Conservation (phyloP, 2,888 invertebrate genomes). For the Enchytraeus crypticus region DNA sequence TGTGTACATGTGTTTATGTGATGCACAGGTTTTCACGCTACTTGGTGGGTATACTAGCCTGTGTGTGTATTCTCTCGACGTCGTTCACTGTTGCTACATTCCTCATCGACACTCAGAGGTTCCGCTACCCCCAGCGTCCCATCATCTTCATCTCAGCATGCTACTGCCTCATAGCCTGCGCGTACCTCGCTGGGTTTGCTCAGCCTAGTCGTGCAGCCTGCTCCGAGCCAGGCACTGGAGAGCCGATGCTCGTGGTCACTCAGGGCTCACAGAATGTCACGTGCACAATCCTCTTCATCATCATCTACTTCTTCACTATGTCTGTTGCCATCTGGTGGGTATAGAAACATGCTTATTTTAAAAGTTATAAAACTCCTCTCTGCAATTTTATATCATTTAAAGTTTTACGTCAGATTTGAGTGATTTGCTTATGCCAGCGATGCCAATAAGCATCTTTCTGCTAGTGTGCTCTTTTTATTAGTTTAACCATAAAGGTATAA, state of each 20-base stretch:
- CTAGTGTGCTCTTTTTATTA: too few species aligned
- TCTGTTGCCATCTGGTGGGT: conserved; percentile 93
- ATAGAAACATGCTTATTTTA: too few species aligned
- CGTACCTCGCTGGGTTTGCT: conserved; percentile 63
- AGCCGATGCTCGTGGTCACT: conserved; percentile 43
- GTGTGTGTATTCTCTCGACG: conserved; percentile 79
- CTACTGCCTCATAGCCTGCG: conserved; percentile 84
- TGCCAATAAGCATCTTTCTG: too few species aligned
- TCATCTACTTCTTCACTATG: conserved; percentile 84
- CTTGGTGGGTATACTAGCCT: conserved; percentile 90
- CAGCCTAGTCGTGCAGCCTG: conserved; percentile 49
- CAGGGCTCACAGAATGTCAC: conserved; percentile 59
- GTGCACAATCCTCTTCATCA: conserved; percentile 91
- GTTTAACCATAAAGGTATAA: too few species aligned
- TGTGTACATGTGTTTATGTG: too few species aligned
- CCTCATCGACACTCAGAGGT: conserved; percentile 84
- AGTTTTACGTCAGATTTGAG: too few species aligned
- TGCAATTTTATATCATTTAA: too few species aligned
- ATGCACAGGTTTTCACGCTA: conserved; percentile 72
- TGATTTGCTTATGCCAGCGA: too few species aligned
- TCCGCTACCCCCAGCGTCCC: conserved; percentile 93
- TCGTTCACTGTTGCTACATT: conserved; percentile 73
- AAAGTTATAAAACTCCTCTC: too few species aligned
- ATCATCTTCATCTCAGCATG: conserved; percentile 94
- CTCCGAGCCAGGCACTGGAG: conserved; percentile 23